These are phyloP conservation scores for Alethe castanea DNA, from an alignment of 2,113 vertebrate species.

Conservation along the genomic window DNA sequence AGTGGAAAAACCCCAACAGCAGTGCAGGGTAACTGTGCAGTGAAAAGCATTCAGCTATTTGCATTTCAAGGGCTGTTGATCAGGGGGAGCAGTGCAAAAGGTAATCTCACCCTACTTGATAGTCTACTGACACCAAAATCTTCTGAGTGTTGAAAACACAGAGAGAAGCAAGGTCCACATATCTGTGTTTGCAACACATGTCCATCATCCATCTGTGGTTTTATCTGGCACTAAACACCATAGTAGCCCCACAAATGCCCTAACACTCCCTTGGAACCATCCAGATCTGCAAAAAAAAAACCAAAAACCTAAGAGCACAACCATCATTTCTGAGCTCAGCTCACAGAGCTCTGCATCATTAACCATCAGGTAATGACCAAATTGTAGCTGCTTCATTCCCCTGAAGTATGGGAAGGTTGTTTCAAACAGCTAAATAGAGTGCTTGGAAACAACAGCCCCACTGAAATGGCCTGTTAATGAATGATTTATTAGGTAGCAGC, in stretches of 20 bases:
- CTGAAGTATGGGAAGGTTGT: background rate
- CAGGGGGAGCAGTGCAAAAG: background rate
- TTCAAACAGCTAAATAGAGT: slow-evolving; percentile 9
- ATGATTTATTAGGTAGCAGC: slow-evolving; percentile 71
- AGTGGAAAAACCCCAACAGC: background rate
- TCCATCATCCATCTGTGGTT: background rate
- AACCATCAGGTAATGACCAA: slow-evolving; percentile 49
- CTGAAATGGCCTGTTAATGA: slow-evolving; percentile 65
- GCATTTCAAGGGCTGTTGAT: background rate
- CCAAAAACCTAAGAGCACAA: background rate
- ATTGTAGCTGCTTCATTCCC: background rate
- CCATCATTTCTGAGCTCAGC: background rate
- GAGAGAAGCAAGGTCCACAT: background rate
- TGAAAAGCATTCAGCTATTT: background rate
- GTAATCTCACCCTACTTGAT: background rate
- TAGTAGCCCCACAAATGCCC: background rate
- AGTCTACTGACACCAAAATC: background rate
- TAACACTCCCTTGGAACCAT: background rate
- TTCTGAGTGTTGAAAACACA: background rate
- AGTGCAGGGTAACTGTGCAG: background rate
- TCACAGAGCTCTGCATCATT: slow-evolving; percentile 24
- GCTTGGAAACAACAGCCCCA: slow-evolving; percentile 19
- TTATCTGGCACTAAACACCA: background rate
- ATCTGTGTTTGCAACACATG: background rate
- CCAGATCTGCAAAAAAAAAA: background rate